A percentile compares a stretch with the other conserved stretches of the same genome.
Conservation (phyloP, 1,140 invertebrate genomes). For the Lepeophtheirus salmonis region DNA sequence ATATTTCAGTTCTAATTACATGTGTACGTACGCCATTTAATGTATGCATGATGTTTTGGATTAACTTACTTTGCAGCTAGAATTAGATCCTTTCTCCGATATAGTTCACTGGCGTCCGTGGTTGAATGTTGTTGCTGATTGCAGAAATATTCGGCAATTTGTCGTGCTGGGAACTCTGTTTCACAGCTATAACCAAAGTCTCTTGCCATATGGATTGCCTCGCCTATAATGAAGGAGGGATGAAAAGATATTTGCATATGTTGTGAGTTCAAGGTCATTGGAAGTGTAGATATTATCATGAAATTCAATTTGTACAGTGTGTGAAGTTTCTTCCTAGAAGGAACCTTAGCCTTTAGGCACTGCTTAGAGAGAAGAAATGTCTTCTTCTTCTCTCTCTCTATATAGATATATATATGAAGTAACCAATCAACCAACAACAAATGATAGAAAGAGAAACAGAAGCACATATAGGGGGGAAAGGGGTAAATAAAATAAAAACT, state of each 20-base stretch:
- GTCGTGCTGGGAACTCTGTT: conserved; percentile 90
- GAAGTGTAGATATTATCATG: background rate
- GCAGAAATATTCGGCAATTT: conserved; percentile 81
- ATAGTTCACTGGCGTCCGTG: conserved; percentile 61
- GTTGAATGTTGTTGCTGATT: conserved; percentile 43
- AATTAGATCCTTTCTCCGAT: conserved; percentile 74
- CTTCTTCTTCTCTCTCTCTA: background rate
- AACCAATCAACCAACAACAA: no score
- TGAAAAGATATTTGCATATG: background rate
- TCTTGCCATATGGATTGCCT: conserved; percentile 89
- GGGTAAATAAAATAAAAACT: background rate
- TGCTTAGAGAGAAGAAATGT: background rate
- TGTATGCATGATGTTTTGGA: no score
- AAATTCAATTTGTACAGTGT: background rate
- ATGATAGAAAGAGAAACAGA: no score
- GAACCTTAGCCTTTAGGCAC: no score
- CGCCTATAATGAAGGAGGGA: conserved; percentile 43
- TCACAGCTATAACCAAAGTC: conserved; percentile 98
- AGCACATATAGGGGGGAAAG: no score
- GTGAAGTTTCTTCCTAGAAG: no score
- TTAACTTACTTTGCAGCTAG: conserved; percentile 80
- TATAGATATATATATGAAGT: no score
- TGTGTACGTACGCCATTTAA: no score
- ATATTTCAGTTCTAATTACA: no score
- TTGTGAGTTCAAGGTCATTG: background rate